A percentile compares a stretch with the other conserved stretches of the same genome.
Conservation (phyloP, 35 echinoderm and acorn worm genomes). For the Chiridota heheva region DNA sequence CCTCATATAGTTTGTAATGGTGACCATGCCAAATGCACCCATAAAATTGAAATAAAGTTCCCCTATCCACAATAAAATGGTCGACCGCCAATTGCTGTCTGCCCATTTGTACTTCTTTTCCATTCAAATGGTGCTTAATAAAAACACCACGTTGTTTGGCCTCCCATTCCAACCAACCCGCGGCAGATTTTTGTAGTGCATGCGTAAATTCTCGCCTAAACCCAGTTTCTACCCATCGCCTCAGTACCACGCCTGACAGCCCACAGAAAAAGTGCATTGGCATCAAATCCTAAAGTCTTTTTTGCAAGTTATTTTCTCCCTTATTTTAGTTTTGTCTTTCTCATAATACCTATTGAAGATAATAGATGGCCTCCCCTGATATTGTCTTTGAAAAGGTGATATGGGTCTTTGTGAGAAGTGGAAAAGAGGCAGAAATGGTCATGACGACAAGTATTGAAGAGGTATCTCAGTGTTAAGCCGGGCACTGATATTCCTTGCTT, state of each 20-base stretch:
- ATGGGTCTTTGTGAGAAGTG: constrained; percentile 33
- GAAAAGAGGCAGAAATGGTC: constrained; percentile 34
- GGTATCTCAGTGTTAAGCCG: constrained; percentile 34
- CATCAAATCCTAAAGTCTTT: constrained; percentile 50
- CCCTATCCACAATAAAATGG: background rate
- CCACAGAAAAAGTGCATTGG: constrained; percentile 61
- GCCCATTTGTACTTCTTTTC: background rate
- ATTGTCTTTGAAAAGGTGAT: constrained; percentile 39
- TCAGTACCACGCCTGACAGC: constrained; percentile 30
- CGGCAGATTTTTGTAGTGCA: constrained; percentile 3
- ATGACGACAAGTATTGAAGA: constrained; percentile 25
- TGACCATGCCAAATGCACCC: constrained; percentile 31
- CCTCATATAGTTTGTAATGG: background rate
- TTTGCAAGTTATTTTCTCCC: constrained; percentile 19
- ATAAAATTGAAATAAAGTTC: constrained; percentile 19
- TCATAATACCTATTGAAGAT: constrained; percentile 54
- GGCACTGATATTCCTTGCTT: too few relatives aligned
- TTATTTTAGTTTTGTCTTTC: constrained; percentile 29
- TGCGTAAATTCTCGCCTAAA: constrained; percentile 40
- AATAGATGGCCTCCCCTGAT: constrained; percentile 52
- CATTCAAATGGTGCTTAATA: constrained; percentile 4
- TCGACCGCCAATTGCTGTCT: constrained; percentile 28
- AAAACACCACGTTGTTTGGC: background rate
- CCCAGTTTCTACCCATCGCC: constrained; percentile 7
- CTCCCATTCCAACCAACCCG: constrained; percentile 51